Evolutionary conservation across 2,113 vertebrate species (phyloP).

Genomic region (Formicarius rufipectus): DNA sequence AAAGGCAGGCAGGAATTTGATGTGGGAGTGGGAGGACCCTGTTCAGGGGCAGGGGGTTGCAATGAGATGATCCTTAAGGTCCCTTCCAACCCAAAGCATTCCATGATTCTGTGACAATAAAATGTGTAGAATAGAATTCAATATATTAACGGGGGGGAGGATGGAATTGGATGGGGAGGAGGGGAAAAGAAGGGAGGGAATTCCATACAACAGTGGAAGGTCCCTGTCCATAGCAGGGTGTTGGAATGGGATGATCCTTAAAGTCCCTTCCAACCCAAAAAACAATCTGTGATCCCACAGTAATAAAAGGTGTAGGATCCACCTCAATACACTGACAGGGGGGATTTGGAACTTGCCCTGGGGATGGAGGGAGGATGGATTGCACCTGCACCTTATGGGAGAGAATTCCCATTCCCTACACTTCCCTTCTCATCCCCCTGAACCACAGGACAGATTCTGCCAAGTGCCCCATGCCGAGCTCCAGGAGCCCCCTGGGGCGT

Average conservation of each 20-base stretch:
- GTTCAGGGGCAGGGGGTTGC: not conserved
- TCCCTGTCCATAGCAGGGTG: not conserved
- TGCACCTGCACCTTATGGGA: rapidly evolving
- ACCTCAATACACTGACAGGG: not conserved
- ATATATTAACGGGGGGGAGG: rapidly evolving
- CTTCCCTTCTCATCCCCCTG: rapidly evolving
- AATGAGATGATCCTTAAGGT: not conserved
- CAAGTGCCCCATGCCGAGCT: rapidly evolving
- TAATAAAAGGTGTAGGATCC: not conserved
- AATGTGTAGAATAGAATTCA: not conserved
- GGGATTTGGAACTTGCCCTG: not conserved
- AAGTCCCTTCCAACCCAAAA: not conserved
- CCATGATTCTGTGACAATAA: too few species aligned
- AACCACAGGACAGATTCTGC: rapidly evolving
- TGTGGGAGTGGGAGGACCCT: not conserved
- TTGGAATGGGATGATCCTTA: not conserved
- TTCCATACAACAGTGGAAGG: not conserved
- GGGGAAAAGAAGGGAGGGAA: not conserved
- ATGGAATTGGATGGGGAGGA: not conserved
- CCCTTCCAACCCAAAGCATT: not conserved
- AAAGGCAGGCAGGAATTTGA: not conserved
- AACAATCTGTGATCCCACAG: too few species aligned
- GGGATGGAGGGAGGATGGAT: rapidly evolving
- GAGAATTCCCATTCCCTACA: rapidly evolving
- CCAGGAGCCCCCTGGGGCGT: rapidly evolving